Percentiles rank a stretch among this genome's conserved stretches.
Conservation (phyloP, 2,888 invertebrate species). For the Syritta pipiens region DNA sequence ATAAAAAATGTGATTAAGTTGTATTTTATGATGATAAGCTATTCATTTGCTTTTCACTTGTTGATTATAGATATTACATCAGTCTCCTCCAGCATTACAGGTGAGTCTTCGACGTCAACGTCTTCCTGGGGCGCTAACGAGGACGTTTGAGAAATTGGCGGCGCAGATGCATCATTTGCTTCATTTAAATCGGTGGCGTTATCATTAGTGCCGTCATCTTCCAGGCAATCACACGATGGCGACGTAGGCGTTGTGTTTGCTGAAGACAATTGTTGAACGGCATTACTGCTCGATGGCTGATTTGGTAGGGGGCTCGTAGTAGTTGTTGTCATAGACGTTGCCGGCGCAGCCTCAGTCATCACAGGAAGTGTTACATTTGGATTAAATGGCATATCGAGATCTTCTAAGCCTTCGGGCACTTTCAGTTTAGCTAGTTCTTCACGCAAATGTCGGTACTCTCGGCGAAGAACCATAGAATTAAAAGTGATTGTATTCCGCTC, state of each 20-base stretch:
- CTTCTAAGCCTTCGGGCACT: slow-evolving; percentile 87
- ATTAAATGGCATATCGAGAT: slow-evolving; percentile 83
- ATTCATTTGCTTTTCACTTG: slow-evolving; percentile 55
- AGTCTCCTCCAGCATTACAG: slow-evolving; percentile 54
- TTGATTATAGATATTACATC: slow-evolving; percentile 56
- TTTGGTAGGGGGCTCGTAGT: slow-evolving; percentile 47
- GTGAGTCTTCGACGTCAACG: slow-evolving; percentile 50
- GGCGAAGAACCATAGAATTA: slow-evolving; percentile 87
- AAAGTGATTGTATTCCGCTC: slow-evolving; percentile 87
- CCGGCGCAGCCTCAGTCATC: slow-evolving; percentile 65
- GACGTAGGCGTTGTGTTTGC: slow-evolving; percentile 47
- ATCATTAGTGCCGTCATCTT: slow-evolving; percentile 25
- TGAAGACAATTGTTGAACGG: slow-evolving; percentile 39
- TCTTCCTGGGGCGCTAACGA: slow-evolving; percentile 27
- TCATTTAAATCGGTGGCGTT: slow-evolving; percentile 47
- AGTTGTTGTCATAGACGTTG: slow-evolving; percentile 47
- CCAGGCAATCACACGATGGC: slow-evolving; percentile 20
- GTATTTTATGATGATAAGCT: slow-evolving; percentile 55
- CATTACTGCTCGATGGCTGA: slow-evolving; percentile 50
- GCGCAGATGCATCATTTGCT: slow-evolving; percentile 10
- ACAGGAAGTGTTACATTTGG: slow-evolving; percentile 74
- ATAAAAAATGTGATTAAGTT: slow-evolving; percentile 66
- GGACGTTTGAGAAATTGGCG: slow-evolving; percentile 38
- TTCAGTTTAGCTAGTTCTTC: slow-evolving; percentile 92
- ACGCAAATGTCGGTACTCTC: slow-evolving; percentile 90